Evolutionary conservation across 1,140 invertebrate genomes (phyloP), one percentile per base, ranked within the genome.

Genomic region (Melipona quadrifasciata): DNA sequence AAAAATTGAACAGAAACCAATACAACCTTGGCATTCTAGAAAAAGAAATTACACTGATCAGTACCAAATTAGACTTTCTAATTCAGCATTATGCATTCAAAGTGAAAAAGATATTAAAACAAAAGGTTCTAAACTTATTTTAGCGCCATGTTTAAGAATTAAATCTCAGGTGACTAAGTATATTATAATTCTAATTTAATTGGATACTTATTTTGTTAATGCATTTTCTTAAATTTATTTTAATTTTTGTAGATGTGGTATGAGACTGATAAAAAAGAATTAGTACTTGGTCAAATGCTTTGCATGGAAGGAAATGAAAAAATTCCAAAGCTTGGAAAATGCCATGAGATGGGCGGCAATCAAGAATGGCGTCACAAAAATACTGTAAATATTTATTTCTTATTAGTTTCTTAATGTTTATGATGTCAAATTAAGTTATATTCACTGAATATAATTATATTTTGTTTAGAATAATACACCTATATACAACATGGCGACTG

Each of bases 351-450:
- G 95, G 97, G 97, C 27, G 98, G 97, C 1, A 96, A 97, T 87
- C 98, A 99, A 94, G 97, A 98, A 87, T 99, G 98, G 98, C 96
- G 96, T 79, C 96, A 97, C 89, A 97, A 96, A 87, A 95, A 95
- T 79, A 93, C 95, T 79, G 97, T 97, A 94, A 95, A 94, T 95
- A 85, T 83, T 82, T 83, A 47, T 47, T 47, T 47, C 39, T 47
- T 47, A 78, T 72, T 61, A 39, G 19, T 84, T 53, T 70, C 8
- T 53, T 47, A 17, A 27, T 67, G 21, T n/a, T 27, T 51, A 55
- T 64, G 11, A 39, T 53, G 39, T 76, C 64, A 87, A 64, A 31
- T 76, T 39, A 73, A 2, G 8, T 51, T 51, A 19, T 51, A 53
- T n/a, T 27, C 19, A 31, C 2, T 31, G 67, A 8, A 21, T 27